Evolutionary conservation across 2,797 vertebrate species (phyloP), one percentile per base, ranked within the genome.

Genomic region (Columba guinea): DNA sequence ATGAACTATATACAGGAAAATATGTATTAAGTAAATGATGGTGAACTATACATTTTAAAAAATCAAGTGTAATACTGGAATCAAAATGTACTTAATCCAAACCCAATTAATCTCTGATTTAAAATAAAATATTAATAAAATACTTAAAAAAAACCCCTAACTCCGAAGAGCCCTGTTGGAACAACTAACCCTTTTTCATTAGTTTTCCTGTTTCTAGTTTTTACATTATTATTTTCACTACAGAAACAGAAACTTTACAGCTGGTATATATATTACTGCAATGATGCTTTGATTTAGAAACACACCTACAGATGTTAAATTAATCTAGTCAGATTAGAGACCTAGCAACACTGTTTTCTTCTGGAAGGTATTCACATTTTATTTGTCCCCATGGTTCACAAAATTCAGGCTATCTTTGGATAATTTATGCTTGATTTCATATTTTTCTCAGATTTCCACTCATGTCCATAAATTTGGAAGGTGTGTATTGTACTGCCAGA

Each of bases 281-380:
- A 68, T 22, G 71, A 84, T 69, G 51, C 26, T 84, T 84, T 89
- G 52, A 75, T 91, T 94, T 65, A 91, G 84, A 91, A 91, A 80
- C 56, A 32, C 20, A 79, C 7, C 51, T 84, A 62, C 41, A 96
- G 84, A 74, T 94, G 87, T 78, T 81, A 78, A 83, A 85, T 83
- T 75, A 91, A 83, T 91, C 65, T 75, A 75, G 64, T 62, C 49
- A 89, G 75, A 68, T 87, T 80, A 70, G 75, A 93, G 79, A 85
- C 28, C 10, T 60, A 84, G 53, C 49, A 83, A 30, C 46, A 74
- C 20, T 11, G 30, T 87, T 95, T 91, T 41, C 58, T 84, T 90
- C 75, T 80, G 87, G 68, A 85, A 87, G 22, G 56, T 35, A 49
- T 68, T 77, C 53, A 60, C 19, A 13, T 71, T 89, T 78, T 55